Evolutionary conservation across 2,888 invertebrate species (phyloP), one percentile per base, ranked within the genome.

Genomic region (Odontomyia ornata): DNA sequence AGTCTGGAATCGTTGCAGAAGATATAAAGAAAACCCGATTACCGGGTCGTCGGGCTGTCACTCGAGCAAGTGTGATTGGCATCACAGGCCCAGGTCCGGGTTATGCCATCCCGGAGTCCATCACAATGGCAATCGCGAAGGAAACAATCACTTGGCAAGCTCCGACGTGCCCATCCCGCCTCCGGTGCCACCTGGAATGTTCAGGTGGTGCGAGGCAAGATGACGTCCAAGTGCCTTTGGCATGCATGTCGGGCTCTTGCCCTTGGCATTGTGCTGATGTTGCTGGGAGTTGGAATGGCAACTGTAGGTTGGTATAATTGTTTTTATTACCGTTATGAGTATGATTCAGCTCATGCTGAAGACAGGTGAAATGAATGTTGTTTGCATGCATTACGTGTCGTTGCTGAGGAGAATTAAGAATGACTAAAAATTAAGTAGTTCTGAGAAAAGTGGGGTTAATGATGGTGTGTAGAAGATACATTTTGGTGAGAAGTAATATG

Each of bases 221-320:
- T 95, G 89, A 94, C 95, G 82, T 93, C 95, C 64, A 90, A 92
- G 84, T 97, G 96, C 85, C 89, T 97, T 80, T 97, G 97, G 96
- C 95, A 96, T 85, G 97, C 97, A 36, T 97, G 97, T 86, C 93
- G 96, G 82, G 97, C 97, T 27, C 90, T 97, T 21, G 93, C 95
- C 80, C 90, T 97, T 78, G 97, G 97, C 36, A 89, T 96, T 80
- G 88, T 96, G 80, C 89, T 98, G 80, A 95, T 98, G 92, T 88
- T 94, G 80, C 89, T 96, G 62, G 97, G 97, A 25, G 93, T 94
- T 77, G 93, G 95, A 76, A 97, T 98, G 97, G 96, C 97, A 52
- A 94, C 95, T 56, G 91, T 97, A 85, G 97, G 96, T 95, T 86
- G 88, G 88, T 84, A 78, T 13, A 47, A 1, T 64, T 28, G n/a